Base-by-base conservation (phyloP, 2,797 vertebrate genomes). In the Taeniopygia guttata region DNA sequence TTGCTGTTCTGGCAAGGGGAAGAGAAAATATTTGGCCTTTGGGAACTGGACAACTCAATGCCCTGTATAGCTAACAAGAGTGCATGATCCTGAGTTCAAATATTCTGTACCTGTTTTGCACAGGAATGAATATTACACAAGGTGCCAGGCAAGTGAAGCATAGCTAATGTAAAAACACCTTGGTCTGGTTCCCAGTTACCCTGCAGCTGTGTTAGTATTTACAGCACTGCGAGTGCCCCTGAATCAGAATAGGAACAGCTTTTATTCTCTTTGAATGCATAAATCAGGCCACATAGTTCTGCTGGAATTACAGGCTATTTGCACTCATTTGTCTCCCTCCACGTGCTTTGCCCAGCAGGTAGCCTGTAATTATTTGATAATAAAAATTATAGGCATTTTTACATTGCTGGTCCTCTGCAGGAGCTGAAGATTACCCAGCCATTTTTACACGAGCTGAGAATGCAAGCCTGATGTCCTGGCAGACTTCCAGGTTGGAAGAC, bases 171-270 rank as follows among this genome's bases (percentile, higher is more conserved):
- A 22, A 86, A 96, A 95, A 87, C 94, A 95, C 93, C 95, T 96
- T 95, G 95, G 95, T 36, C 83, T 62, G 76, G 63, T 94, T 96
- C 95, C 91, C 77, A 88, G 83, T 73, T 88, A 69, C 77, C 93
- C 94, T 93, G 92, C 94, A 94, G 92, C 93, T 95, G 93, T 91
- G 91, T 94, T 79, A 86, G 94, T 93, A 90, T 97, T 96, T 95
- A 95, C 94, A 91, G 89, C 80, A 67, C 48, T 1, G 4, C 2
- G 7, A 88, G 87, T 21, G 60, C 85, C 91, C 70, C 93, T 68
- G 77, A 91, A 88, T 76, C 94, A 94, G 93, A 90, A 90, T 34
- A 73, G 83, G 70, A 90, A 67, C 74, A 75, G 70, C 46, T 91
- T 90, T 62, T 42, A 67, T 86, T 91, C 87, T 74, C 55, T 81